Base-by-base conservation (phyloP, 2,797 vertebrate genomes). In the Saxicola maurus region DNA sequence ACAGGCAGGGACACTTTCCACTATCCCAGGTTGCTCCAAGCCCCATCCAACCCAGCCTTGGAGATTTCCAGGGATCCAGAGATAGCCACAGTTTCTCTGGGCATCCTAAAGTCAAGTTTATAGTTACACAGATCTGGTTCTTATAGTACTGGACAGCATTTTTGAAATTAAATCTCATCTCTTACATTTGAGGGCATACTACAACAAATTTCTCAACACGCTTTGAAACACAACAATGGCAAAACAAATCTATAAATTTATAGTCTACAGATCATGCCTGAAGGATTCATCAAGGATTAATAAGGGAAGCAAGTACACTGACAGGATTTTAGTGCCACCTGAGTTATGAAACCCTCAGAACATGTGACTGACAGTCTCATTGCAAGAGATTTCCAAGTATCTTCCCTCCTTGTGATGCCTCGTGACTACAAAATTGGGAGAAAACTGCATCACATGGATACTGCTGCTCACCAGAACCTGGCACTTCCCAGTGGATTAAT, bases 191-290 rank as follows among this genome's bases (percentile, higher is more conserved):
- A 56, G 9, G 7, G 13, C 19, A 52, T 18, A 45, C 12, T 20
- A 62, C 0, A 0, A 67, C 6, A 37, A 19, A n/a, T 56, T 73
- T 82, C 66, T 12, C 33, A 56, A 78, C 3, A 28, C 0, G 0
- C 21, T 86, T 30, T 23, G 30, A 61, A 88, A 52, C 6, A 6
- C 3, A n/a, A 15, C 16, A 42, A 3, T 7, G 15, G 21, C 17
- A 48, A 78, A 77, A 56, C 13, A 49, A 40, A 2, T 3, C 19
- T 10, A 37, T 10, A 51, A 55, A 37, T 27, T 6, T 30, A 6
- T 0, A 40, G 28, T 14, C 25, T 42, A 16, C 11, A 66, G 42
- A 25, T 4, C n/a, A 15, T 3, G 2, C 19, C 17, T 1, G 7
- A 81, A 71, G 40, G 71, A 83, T 48, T 45, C 3, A 1, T 2